These are phyloP conservation scores for Heliopora coerulea DNA, from an alignment of 92 coral and sea anemone species.

Conservation along the genomic window DNA sequence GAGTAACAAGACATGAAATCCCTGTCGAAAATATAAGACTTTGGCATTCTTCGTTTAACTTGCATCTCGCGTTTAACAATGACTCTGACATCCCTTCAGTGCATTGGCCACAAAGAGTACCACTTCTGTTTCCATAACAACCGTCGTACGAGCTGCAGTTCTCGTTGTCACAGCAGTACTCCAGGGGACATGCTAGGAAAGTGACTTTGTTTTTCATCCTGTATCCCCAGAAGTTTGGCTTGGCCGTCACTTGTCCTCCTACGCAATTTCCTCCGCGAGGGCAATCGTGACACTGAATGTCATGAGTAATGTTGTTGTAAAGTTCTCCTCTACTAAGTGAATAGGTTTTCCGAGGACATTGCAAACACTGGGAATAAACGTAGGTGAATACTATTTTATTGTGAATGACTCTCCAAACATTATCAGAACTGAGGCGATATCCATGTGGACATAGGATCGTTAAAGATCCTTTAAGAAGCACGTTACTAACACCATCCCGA, in stretches of 20 bases:
- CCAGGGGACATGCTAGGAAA: slow-evolving; percentile 24
- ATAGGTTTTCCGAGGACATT: slow-evolving; percentile 18
- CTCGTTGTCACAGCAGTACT: slow-evolving; percentile 9
- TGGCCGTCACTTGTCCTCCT: slow-evolving; percentile 13
- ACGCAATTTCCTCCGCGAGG: slow-evolving; percentile 2
- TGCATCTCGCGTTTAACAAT: slow-evolving; percentile 10
- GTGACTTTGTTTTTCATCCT: background rate
- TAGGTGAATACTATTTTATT: background rate
- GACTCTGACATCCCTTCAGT: slow-evolving; percentile 14
- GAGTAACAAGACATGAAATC: background rate
- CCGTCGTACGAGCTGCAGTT: slow-evolving; percentile 3
- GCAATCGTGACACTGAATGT: slow-evolving; percentile 1
- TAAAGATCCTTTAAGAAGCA: background rate
- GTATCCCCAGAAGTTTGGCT: slow-evolving; percentile 32
- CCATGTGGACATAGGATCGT: slow-evolving; percentile 12
- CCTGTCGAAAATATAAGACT: background rate
- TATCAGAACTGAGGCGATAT: background rate
- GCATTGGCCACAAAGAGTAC: slow-evolving; percentile 21
- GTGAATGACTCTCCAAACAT: background rate
- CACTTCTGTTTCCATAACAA: slow-evolving; percentile 33
- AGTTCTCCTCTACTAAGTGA: background rate
- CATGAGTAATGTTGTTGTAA: background rate
- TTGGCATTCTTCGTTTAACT: slow-evolving; percentile 9
- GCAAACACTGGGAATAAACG: background rate
- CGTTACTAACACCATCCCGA: too few relatives aligned